Percentiles rank a stretch among this genome's conserved stretches.
Evolutionary conservation across 2,113 vertebrate genomes (phyloP).

Genomic region (Dromaius novaehollandiae): DNA sequence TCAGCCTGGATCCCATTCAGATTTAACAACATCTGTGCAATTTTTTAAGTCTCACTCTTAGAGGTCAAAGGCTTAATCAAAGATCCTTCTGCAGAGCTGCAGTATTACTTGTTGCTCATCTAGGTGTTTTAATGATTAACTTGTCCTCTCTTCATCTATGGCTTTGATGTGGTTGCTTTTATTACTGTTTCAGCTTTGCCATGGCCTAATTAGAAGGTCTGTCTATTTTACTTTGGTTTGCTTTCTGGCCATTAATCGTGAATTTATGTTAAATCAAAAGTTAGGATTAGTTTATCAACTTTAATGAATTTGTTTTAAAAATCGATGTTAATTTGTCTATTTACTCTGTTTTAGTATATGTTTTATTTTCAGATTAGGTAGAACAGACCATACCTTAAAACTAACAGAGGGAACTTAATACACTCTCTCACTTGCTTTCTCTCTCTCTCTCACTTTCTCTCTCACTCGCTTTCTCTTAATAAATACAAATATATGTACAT

Average conservation of each 20-base stretch:
- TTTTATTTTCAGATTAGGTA: background rate
- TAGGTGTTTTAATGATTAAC: background rate
- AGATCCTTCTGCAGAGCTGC: background rate
- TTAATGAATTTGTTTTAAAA: background rate
- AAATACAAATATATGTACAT: too few relatives aligned
- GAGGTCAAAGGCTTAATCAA: background rate
- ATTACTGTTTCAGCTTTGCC: background rate
- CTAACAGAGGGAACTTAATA: background rate
- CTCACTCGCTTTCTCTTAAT: background rate
- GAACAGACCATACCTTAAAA: background rate
- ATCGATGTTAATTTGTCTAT: background rate
- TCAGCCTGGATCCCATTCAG: background rate
- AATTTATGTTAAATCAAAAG: background rate
- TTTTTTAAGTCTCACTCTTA: background rate
- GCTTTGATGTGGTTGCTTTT: background rate
- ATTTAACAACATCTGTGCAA: background rate
- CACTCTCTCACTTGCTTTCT: background rate
- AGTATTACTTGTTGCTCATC: background rate
- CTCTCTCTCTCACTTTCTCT: background rate
- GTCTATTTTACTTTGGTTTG: background rate
- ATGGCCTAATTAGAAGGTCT: background rate
- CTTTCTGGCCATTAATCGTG: background rate
- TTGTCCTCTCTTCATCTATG: background rate
- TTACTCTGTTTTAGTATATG: background rate
- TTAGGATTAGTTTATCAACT: background rate